These are phyloP conservation scores for Cranoglanis bouderius DNA, from an alignment of 2,113 vertebrate species.

Conservation along the genomic window DNA sequence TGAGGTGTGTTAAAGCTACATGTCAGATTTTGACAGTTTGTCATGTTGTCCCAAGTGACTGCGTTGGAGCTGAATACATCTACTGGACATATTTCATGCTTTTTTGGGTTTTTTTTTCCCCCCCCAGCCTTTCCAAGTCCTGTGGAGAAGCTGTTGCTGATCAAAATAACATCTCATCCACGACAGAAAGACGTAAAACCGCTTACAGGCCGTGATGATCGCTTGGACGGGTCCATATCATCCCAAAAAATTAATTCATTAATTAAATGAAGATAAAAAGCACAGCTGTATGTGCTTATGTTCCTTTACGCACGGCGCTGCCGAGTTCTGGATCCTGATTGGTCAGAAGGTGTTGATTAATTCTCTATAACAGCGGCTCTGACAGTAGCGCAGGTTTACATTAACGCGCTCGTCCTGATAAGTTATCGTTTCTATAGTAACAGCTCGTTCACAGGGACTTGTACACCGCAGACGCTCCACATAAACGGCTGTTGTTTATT, in stretches of 20 bases:
- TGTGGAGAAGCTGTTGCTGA: not conserved
- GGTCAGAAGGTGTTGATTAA: not conserved
- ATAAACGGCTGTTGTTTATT: not conserved
- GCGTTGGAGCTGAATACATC: not conserved
- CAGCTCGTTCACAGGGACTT: not conserved
- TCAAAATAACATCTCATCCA: not conserved
- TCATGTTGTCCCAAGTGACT: not conserved
- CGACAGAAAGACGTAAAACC: not conserved
- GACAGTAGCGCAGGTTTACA: not conserved
- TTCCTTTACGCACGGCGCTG: not conserved
- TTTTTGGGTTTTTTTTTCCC: not conserved
- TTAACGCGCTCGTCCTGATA: not conserved
- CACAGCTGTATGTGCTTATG: not conserved
- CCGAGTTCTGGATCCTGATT: not conserved
- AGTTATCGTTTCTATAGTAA: not conserved
- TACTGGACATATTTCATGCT: not conserved
- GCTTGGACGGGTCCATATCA: not conserved
- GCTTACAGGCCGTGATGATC: not conserved
- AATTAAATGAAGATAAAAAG: not conserved
- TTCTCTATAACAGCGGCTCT: not conserved
- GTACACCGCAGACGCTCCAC: no score
- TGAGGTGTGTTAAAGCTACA: not conserved
- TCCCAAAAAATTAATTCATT: not conserved
- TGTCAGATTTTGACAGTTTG: constrained; percentile 8
- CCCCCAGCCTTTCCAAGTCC: no score